Evolutionary conservation across 2,113 vertebrate genomes (phyloP).

Genomic region (Paratilapia polleni): DNA sequence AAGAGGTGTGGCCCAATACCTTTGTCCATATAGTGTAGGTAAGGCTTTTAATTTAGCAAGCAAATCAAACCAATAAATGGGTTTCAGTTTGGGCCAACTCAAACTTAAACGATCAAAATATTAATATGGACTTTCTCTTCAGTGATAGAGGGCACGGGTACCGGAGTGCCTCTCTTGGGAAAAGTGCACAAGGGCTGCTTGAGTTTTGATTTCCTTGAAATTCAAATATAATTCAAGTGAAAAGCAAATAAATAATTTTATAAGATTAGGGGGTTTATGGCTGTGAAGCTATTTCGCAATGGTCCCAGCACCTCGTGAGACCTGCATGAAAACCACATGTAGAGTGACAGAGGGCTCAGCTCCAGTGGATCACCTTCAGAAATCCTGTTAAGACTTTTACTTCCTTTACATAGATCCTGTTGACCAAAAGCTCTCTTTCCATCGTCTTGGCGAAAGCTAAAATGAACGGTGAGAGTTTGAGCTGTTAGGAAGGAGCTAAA

Average conservation of each 20-base stretch:
- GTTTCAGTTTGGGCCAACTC: no score
- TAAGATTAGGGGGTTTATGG: neutral
- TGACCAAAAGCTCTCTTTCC: neutral
- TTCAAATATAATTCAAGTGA: neutral
- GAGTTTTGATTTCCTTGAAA: neutral
- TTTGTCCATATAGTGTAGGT: no score
- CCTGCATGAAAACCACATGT: neutral
- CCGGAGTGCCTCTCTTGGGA: neutral
- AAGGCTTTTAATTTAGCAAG: no score
- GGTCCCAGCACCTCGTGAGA: neutral
- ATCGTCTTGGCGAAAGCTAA: neutral
- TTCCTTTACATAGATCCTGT: neutral
- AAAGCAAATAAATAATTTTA: neutral
- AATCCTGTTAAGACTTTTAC: neutral
- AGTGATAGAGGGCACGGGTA: neutral
- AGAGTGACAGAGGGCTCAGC: neutral
- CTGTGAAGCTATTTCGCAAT: fast-evolving
- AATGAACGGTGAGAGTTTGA: neutral
- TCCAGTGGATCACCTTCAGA: neutral
- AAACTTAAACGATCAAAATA: no score
- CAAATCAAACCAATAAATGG: no score
- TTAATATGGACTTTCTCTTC: neutral
- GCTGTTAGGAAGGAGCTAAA: fast-evolving
- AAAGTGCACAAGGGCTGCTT: neutral
- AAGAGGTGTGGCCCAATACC: no score